These are phyloP conservation scores for Hyphantria cunea DNA, from an alignment of 1,140 invertebrate genomes.

Conservation along the genomic window DNA sequence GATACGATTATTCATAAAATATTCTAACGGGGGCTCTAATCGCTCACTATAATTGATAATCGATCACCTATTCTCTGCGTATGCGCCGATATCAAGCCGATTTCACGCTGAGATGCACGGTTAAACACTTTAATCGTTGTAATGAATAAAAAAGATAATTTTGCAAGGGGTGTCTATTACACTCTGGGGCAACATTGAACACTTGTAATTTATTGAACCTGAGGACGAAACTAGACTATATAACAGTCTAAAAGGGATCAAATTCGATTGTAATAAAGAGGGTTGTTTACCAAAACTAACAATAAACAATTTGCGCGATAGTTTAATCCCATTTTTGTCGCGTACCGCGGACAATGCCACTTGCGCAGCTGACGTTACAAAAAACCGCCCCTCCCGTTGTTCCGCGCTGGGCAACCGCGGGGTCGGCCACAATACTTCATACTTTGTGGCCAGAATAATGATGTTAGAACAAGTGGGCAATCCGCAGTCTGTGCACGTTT, in stretches of 20 bases:
- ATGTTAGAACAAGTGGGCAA: conserved; percentile 59
- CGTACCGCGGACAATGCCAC: conserved; percentile 50
- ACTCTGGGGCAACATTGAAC: conserved; percentile 10
- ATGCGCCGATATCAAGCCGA: conserved; percentile 55
- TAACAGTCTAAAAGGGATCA: neutral
- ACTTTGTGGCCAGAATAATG: conserved; percentile 47
- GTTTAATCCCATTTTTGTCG: conserved; percentile 57
- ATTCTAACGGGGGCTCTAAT: conserved; percentile 44
- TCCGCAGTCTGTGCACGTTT: conserved; percentile 28
- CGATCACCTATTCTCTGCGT: conserved; percentile 47
- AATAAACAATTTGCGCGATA: conserved; percentile 26
- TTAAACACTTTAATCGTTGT: conserved; percentile 57
- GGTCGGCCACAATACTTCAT: conserved; percentile 31
- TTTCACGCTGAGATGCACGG: conserved; percentile 57
- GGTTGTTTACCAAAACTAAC: conserved; percentile 31
- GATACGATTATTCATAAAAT: conserved; percentile 37
- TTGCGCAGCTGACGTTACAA: conserved; percentile 68
- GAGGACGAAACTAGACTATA: neutral
- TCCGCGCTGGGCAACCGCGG: conserved; percentile 3
- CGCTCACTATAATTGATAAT: conserved; percentile 42
- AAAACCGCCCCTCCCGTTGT: conserved; percentile 43
- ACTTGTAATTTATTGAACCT: neutral
- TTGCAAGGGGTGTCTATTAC: conserved; percentile 37
- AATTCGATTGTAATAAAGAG: neutral
- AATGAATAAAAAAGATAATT: conserved; percentile 63